phyloP scores from a whole-genome alignment of 2,797 vertebrate genomes.

The Hemitrygon akajei region DNA sequence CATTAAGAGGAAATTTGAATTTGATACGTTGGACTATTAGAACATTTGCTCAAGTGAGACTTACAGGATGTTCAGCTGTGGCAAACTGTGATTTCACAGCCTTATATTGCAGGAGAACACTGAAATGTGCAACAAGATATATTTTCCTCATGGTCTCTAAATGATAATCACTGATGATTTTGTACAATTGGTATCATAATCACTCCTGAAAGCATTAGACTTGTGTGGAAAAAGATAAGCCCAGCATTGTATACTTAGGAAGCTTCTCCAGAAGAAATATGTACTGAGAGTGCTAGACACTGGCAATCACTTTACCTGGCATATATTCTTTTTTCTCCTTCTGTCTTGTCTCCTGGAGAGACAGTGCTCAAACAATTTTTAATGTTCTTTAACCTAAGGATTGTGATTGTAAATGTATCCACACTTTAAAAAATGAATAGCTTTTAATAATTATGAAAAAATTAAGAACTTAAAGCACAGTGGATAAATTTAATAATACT shows the following conservation, averaged over 20 bases:
- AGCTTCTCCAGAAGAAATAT: background rate
- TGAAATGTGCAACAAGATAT: conserved; percentile 3
- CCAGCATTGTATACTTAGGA: background rate
- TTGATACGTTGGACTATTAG: background rate
- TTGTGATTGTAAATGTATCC: background rate
- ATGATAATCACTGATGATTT: background rate
- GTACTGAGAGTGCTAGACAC: background rate
- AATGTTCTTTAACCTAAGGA: background rate
- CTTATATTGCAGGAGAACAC: background rate
- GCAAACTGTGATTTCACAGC: background rate
- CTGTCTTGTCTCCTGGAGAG: background rate
- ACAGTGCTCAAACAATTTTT: background rate
- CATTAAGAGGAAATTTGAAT: conserved; percentile 9
- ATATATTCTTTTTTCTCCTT: background rate
- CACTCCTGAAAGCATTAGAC: background rate
- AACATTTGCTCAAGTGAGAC: background rate
- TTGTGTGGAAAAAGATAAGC: background rate
- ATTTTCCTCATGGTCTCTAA: background rate
- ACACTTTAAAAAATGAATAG: background rate
- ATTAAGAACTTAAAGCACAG: background rate
- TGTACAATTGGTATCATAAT: background rate
- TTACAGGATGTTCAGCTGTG: background rate
- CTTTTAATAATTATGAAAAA: background rate
- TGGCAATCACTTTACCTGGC: background rate
- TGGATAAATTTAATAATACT: background rate